phyloP scores from a whole-genome alignment of 2,113 vertebrate genomes.

The Acrocephalus kingi region DNA sequence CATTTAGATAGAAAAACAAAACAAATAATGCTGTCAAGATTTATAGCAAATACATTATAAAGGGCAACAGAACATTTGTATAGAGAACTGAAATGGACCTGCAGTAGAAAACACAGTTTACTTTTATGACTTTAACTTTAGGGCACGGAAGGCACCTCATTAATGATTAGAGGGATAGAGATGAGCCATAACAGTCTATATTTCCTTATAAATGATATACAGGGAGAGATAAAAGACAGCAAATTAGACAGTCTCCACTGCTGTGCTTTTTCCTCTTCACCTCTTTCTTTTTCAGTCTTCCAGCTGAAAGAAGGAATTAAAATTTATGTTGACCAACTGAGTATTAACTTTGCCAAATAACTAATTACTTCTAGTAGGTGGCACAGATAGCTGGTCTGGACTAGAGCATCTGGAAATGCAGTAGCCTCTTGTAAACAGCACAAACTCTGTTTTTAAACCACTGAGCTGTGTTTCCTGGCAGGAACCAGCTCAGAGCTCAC shows the following conservation, averaged over 20 bases:
- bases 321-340: slow-evolving; percentile 38
- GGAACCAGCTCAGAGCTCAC: background rate
- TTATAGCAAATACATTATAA: slow-evolving; percentile 63
- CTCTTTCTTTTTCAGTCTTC: slow-evolving; percentile 39
- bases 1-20: slow-evolving; percentile 51
- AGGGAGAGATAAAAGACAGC: slow-evolving; percentile 59
- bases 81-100: slow-evolving; percentile 52
- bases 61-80: slow-evolving; percentile 52
- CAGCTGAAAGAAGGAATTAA: slow-evolving; percentile 41
- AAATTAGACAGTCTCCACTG: slow-evolving; percentile 29
- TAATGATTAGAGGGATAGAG: slow-evolving; percentile 71
- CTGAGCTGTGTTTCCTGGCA: background rate
- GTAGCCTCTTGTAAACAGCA: background rate
- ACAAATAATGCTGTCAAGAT: slow-evolving; percentile 22
- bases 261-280: slow-evolving; percentile 2
- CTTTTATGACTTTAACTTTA: slow-evolving; percentile 64
- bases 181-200: slow-evolving; percentile 57
- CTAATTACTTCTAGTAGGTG: background rate
- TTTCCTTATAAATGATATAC: slow-evolving; percentile 71
- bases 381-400: background rate
- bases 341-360: slow-evolving; percentile 46
- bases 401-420: background rate
- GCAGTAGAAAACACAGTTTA: slow-evolving; percentile 63
- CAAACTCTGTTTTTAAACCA: background rate
- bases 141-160: slow-evolving; percentile 72